Conservation (phyloP, 2,113 vertebrate genomes). For the Syngnathus scovelli region DNA sequence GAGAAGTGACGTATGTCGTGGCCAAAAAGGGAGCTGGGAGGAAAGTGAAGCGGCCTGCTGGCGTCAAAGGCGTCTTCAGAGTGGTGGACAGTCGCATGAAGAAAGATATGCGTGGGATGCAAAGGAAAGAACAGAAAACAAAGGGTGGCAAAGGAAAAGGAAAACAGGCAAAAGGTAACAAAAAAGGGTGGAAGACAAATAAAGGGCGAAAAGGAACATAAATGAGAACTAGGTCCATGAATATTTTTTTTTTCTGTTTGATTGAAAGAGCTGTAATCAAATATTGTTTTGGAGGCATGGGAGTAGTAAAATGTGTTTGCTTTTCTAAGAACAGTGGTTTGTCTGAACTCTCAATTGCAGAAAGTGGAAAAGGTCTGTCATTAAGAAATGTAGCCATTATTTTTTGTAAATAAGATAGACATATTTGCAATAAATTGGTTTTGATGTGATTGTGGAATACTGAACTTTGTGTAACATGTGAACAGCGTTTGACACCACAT, state of each 20-base stretch:
- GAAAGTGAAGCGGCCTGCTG: constrained; percentile 81
- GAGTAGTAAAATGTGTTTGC: background rate
- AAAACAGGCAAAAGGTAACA: constrained; percentile 38
- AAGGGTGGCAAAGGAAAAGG: constrained; percentile 47
- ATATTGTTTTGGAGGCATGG: background rate
- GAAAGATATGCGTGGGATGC: constrained; percentile 82
- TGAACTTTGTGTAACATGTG: background rate
- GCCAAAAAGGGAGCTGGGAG: constrained; percentile 84
- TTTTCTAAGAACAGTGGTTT: background rate
- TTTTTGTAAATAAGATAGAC: constrained; percentile 41
- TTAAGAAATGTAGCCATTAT: constrained; percentile 6
- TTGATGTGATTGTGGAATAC: constrained; percentile 8
- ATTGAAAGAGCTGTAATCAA: background rate
- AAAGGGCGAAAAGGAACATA: constrained; percentile 47
- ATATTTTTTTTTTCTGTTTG: background rate
- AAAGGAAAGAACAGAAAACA: constrained; percentile 76
- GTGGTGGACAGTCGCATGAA: constrained; percentile 92
- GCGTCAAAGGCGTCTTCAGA: constrained; percentile 87
- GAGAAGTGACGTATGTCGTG: constrained; percentile 87
- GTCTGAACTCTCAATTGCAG: background rate
- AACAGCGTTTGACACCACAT: background rate
- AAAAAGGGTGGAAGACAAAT: constrained; percentile 28
- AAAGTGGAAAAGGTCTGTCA: background rate
- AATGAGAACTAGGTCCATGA: background rate
- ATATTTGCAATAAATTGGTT: constrained; percentile 46